These are phyloP conservation scores for Callipepla californica DNA, from an alignment of 2,113 vertebrate genomes.

Conservation along the genomic window DNA sequence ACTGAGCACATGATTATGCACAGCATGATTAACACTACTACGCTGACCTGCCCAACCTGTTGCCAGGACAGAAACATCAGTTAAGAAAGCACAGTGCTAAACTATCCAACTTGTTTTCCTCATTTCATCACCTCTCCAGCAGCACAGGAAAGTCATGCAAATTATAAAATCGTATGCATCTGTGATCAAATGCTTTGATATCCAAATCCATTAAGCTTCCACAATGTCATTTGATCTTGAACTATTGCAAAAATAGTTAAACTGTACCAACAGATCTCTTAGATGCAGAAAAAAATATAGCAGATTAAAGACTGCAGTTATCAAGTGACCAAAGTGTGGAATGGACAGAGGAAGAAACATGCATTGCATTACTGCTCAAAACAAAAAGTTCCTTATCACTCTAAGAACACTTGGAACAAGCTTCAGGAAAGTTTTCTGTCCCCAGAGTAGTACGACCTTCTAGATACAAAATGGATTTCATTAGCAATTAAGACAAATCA, in stretches of 20 bases:
- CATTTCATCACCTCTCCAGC: background rate
- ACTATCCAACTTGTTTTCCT: background rate
- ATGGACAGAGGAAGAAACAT: background rate
- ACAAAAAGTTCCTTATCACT: rapidly evolving
- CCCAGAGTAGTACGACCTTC: background rate
- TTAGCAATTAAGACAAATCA: background rate
- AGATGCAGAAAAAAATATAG: background rate
- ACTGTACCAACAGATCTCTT: background rate
- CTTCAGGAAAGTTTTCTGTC: background rate
- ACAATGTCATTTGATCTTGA: background rate
- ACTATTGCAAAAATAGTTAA: background rate
- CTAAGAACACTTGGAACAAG: background rate
- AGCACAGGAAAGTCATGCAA: background rate
- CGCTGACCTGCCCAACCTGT: background rate
- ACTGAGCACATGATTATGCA: background rate
- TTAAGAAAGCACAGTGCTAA: background rate
- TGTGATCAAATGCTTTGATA: background rate
- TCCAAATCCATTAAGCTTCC: background rate
- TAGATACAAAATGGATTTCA: background rate
- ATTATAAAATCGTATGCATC: background rate
- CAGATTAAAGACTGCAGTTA: background rate
- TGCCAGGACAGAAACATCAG: background rate
- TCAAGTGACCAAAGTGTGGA: background rate
- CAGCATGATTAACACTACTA: background rate
- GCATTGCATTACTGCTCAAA: background rate